These are phyloP conservation scores for Torymus auratus DNA, from an alignment of 2,888 invertebrate genomes.

Conservation along the genomic window DNA sequence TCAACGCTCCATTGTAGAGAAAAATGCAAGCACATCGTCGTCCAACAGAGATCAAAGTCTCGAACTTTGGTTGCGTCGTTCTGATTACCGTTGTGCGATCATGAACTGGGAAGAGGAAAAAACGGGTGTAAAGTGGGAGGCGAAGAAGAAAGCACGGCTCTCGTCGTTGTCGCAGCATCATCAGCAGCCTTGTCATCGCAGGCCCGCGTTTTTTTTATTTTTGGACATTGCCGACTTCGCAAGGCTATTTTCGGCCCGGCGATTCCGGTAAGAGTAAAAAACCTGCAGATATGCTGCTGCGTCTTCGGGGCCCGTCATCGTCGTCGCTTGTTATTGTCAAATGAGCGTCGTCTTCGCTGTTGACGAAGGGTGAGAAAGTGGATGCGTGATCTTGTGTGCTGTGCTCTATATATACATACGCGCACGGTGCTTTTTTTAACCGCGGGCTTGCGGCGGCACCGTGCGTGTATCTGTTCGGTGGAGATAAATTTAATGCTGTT, in stretches of 20 bases:
- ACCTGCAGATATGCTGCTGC: no score
- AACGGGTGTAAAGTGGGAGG: slow-evolving; percentile 14
- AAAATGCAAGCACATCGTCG: no score
- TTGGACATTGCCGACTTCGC: slow-evolving; percentile 37
- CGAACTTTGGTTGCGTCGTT: neutral
- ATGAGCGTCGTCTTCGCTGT: neutral
- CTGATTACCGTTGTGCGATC: neutral
- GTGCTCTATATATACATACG: no score
- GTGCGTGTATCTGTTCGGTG: neutral
- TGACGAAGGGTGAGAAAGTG: slow-evolving; percentile 14
- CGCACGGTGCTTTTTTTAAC: no score
- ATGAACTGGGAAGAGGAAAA: slow-evolving; percentile 21
- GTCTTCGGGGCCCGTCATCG: neutral
- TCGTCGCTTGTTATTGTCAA: neutral
- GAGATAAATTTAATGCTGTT: slow-evolving; percentile 6
- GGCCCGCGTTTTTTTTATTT: slow-evolving; percentile 46
- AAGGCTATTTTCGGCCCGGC: slow-evolving; percentile 39
- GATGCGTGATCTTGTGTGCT: neutral
- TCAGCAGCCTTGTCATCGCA: no score
- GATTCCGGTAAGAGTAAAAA: slow-evolving; percentile 18
- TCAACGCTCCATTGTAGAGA: no score
- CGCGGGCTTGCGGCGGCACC: no score
- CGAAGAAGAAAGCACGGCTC: neutral
- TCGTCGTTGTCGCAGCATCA: no score
- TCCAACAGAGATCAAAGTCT: slow-evolving; percentile 19